These are phyloP conservation scores for Alentia gelatinosa DNA, from an alignment of 2,888 invertebrate species.

Conservation along the genomic window DNA sequence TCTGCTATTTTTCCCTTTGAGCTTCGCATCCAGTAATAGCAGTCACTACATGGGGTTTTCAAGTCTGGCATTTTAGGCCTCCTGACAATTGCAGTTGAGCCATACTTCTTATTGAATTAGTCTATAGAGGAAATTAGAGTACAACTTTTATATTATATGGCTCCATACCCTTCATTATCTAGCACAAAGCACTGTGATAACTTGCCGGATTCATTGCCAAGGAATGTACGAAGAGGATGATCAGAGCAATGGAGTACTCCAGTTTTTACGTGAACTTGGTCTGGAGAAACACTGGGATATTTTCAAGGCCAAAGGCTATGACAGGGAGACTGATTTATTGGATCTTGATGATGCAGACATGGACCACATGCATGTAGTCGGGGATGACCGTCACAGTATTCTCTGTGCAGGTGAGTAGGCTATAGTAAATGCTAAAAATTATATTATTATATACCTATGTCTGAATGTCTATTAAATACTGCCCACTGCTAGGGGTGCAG, in stretches of 20 bases:
- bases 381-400: slow-evolving; percentile 65
- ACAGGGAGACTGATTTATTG: slow-evolving; percentile 72
- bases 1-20: neutral
- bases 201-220: too few species aligned
- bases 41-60: neutral
- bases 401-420: slow-evolving; percentile 64
- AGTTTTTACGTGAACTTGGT: slow-evolving; percentile 70
- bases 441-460: too few species aligned
- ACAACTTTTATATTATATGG: neutral
- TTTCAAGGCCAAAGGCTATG: slow-evolving; percentile 74
- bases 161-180: neutral
- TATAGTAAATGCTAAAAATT: too few species aligned
- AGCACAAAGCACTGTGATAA: neutral
- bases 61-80: neutral
- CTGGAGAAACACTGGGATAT: slow-evolving; percentile 71
- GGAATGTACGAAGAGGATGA: neutral
- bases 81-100: neutral
- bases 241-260: slow-evolving; percentile 60
- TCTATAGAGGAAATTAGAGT: neutral
- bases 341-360: slow-evolving; percentile 69
- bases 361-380: slow-evolving; percentile 69
- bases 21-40: neutral
- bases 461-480: too few species aligned
- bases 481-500: too few species aligned
- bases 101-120: neutral